Evolutionary conservation across 2,113 vertebrate species (phyloP), one percentile per base, ranked within the genome.

Genomic region (Apodemus speciosus): DNA sequence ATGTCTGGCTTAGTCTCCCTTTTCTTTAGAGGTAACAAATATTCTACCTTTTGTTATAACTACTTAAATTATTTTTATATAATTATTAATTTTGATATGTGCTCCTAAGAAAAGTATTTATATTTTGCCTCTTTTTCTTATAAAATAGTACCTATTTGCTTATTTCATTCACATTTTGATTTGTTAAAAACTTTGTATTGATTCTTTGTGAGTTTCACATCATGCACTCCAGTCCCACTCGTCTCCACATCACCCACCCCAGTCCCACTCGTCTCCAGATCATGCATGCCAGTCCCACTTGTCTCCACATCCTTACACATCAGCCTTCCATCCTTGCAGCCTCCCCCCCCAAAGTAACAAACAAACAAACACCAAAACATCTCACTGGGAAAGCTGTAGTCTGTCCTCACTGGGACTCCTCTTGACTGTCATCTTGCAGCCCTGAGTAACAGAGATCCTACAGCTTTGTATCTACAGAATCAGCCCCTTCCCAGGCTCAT

Each of bases 11-110:
- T 38, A 46, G 15, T 83, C 32, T 81, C 68, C 15, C 5, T 66
- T 91, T 91, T 94, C 16, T 90, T 80, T 72, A 80, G 16, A n/a
- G n/a, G n/a, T 92, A 66, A 92, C 20, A n/a, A n/a, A 14, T 64
- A 43, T 88, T 75, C 38, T 95, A 16, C 51, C 11, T 73, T 95
- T 90, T 85, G 40, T 66, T 76, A 4, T 91, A 83, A 86, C 49
- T 90, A 64, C 58, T 75, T 89, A 46, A n/a, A 73, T 88, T 86
- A 60, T 73, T 89, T 92, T 0, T 75, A 30, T 90, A 49, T 86
- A 73, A 91, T 77, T 92, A 88, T 92, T 23, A 35, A 60, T 30
- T 94, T 75, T 88, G n/a, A 43, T 66, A 7, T 79, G 8, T 80
- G 38, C 91, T 93, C 62, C 35, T 87, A 40, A 92, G 13, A 40